Evolutionary conservation across 2,888 invertebrate genomes (phyloP).

Genomic region (Dorcus parallelipipedus): DNA sequence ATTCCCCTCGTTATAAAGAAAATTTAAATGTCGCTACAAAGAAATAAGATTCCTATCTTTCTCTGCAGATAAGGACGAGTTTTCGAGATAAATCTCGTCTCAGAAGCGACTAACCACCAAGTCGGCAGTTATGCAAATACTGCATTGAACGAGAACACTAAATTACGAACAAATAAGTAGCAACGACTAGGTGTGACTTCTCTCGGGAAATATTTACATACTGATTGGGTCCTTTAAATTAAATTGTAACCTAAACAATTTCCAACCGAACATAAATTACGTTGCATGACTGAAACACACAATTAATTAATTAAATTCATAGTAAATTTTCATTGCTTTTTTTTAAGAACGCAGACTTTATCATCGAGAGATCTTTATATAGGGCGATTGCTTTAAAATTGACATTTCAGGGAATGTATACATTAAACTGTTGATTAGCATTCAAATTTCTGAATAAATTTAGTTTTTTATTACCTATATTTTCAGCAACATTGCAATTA

Average conservation of each 20-base stretch:
- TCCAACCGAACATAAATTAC: conserved; percentile 2
- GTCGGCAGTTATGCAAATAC: conserved; percentile 18
- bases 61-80: background rate
- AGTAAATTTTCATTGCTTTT: background rate
- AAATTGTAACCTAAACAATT: conserved; percentile 15
- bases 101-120: conserved; percentile 3
- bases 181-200: conserved; percentile 11
- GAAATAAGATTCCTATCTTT: conserved; percentile 2
- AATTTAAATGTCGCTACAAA: no score
- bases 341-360: background rate
- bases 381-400: background rate
- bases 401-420: background rate
- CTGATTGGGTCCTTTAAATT: conserved; percentile 17
- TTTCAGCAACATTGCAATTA: no score
- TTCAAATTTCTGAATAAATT: no score
- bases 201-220: conserved; percentile 16
- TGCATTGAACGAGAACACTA: conserved; percentile 10
- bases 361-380: background rate
- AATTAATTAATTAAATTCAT: background rate
- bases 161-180: conserved; percentile 18
- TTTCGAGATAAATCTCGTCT: background rate
- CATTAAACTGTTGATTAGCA: no score
- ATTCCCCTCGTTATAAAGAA: no score
- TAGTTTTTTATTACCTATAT: no score
- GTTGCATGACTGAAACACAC: background rate